A percentile compares a stretch with the other conserved stretches of the same genome.
Evolutionary conservation across 1,140 invertebrate genomes (phyloP).

Genomic region (Latrodectus geometricus): DNA sequence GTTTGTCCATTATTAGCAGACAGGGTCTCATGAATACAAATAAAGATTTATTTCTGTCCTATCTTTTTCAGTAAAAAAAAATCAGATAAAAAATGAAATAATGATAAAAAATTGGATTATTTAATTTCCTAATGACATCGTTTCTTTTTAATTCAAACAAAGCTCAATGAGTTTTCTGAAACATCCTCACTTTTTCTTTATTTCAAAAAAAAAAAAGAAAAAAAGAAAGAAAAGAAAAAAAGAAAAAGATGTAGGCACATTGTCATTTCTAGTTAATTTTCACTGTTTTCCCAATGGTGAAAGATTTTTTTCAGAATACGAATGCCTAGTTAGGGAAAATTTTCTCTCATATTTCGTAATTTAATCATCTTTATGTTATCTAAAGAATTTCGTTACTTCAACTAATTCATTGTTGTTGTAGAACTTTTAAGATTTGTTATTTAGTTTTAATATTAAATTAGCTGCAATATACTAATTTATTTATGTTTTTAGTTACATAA

Average conservation of each 20-base stretch:
- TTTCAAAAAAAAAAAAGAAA: background rate
- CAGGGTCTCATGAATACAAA: constrained; percentile 7
- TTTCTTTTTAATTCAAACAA: constrained; percentile 24
- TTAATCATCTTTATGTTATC: too few species aligned
- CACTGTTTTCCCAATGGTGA: background rate
- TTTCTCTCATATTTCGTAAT: too few species aligned
- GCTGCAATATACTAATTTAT: too few species aligned
- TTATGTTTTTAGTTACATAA: too few species aligned
- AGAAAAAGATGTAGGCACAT: background rate
- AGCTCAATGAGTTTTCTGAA: constrained; percentile 30
- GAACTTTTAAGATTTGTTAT: too few species aligned
- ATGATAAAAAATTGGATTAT: constrained; percentile 17
- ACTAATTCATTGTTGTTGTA: too few species aligned
- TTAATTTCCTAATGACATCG: constrained; percentile 41
- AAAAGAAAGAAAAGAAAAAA: too few species aligned
- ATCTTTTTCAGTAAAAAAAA: background rate
- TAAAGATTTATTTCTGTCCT: constrained; percentile 24
- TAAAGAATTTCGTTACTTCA: too few species aligned
- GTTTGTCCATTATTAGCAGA: constrained; percentile 13
- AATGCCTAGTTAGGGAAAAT: background rate
- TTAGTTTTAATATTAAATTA: too few species aligned
- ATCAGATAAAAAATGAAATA: background rate
- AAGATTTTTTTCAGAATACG: background rate
- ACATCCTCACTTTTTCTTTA: constrained; percentile 4
- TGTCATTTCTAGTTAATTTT: constrained; percentile 42